Base-by-base conservation (phyloP, 1,140 invertebrate genomes). In the Pentalonia nigronervosa region DNA sequence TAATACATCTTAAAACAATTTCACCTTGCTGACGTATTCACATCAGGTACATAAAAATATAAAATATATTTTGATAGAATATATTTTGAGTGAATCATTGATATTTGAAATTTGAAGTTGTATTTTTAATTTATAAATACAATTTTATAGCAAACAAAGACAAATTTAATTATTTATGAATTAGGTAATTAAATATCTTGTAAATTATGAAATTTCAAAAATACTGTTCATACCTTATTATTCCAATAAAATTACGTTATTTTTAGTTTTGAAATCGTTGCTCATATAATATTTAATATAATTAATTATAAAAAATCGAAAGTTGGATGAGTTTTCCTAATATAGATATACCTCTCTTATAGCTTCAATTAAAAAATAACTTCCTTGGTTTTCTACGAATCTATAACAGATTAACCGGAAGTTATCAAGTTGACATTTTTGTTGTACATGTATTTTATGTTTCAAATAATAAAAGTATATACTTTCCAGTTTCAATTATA, bases 401-500 rank as follows among this genome's bases (percentile, higher is more conserved):
- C 50, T 34, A 56, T 76, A 41, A 41, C 41, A 41, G 41, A 41
- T 41, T 41, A 41, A 41, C n/a, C 48, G 50, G 50, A 53, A 89
- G 48, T 41, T 25, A 23, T 89, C 34, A 34, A 89, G 3, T 25
- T 25, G 8, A 89, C 20, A 56, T 53, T 89, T 50, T 89, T 89
- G 34, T 89, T 56, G 21, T 76, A 76, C 60, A 14, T 17, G 60
- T 36, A 56, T 25, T 89, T 36, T n/a, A 50, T 56, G 34, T 53
- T 34, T 89, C 2, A n/a, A 87, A 17, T 87, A 25, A 87, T 87
- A 47, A 87, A 87, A 48, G 1, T 45, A 88, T n/a, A 50, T 48
- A 88, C 47, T 88, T 88, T 88, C n/a, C n/a, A 11, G 60, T 17
- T 76, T n/a, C 86, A n/a, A 88, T 88, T 36, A 88, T 4, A 88